Percentiles rank a stretch among this genome's conserved stretches.
Evolutionary conservation across 2,888 invertebrate species (phyloP).

Genomic region (Nemurella pictetii): DNA sequence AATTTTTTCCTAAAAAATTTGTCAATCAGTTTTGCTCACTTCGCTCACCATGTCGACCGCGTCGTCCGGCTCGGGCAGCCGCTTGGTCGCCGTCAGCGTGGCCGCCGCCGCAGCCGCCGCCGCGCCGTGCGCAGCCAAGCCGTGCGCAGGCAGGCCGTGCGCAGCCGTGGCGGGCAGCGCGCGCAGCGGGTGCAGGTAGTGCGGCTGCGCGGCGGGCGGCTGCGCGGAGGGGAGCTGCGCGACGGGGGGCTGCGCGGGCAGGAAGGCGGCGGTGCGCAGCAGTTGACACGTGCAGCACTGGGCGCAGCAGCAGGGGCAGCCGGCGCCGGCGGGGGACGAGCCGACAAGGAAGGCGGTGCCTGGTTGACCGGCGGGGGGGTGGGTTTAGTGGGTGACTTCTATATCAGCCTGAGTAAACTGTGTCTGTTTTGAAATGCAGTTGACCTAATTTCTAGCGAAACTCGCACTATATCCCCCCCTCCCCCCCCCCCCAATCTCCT

Average conservation of each 20-base stretch:
- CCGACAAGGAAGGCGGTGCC: background rate
- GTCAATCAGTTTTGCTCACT: no score
- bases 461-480: background rate
- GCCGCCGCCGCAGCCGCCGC: constrained; percentile 34
- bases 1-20: no score
- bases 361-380: background rate
- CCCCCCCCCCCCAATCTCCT: no score
- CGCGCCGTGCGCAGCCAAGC: constrained; percentile 18
- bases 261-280: constrained; percentile 32
- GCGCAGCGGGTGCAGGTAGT: constrained; percentile 27
- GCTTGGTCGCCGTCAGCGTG: constrained; percentile 37
- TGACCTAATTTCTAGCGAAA: background rate
- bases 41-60: constrained; percentile 39
- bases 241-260: background rate
- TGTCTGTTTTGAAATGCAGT: no score
- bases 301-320: constrained; percentile 37
- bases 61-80: constrained; percentile 37
- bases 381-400: background rate
- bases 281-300: constrained; percentile 38
- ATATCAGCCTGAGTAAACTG: no score
- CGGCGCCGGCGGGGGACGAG: constrained; percentile 35
- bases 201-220: constrained; percentile 18
- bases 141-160: constrained; percentile 22
- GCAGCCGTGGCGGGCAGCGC: constrained; percentile 25
- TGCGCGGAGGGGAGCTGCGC: background rate